Conservation (phyloP, 64 coral and sea anemone genomes). For the Acropora tenuis region DNA sequence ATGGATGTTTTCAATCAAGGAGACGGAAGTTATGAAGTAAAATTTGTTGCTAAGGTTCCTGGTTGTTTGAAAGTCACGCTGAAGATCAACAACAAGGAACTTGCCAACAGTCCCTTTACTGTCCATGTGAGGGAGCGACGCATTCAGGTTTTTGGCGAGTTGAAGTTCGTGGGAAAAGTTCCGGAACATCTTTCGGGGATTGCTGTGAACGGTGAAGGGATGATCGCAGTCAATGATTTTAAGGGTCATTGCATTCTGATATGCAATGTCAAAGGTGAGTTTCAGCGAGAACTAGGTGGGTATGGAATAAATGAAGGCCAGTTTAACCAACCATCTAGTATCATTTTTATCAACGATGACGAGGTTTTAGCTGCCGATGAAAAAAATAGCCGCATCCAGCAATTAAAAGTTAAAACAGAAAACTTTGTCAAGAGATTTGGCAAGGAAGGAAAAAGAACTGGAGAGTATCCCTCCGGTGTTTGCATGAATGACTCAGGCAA, state of each 20-base stretch:
- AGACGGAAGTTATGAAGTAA: neutral
- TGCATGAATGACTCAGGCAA: neutral
- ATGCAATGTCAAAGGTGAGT: neutral
- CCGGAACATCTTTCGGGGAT: neutral
- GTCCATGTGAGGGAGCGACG: neutral
- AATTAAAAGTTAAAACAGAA: conserved; percentile 2
- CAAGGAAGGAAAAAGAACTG: conserved; percentile 20
- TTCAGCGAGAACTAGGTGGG: neutral
- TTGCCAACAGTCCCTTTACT: neutral
- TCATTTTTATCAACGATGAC: conserved; percentile 26
- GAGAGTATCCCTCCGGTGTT: neutral
- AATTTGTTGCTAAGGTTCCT: neutral
- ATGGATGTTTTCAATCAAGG: neutral
- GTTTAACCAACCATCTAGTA: neutral
- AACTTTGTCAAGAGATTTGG: conserved; percentile 40
- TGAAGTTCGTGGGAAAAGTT: neutral
- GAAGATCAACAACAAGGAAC: neutral
- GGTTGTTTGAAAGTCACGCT: neutral
- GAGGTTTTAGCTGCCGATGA: conserved; percentile 6
- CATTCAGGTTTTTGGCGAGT: neutral
- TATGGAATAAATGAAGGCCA: neutral
- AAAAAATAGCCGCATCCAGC: neutral
- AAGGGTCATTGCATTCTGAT: neutral
- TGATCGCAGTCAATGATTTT: neutral
- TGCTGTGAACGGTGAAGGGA: neutral